These are phyloP conservation scores for Linnaemya tessellans DNA, from an alignment of 2,888 invertebrate genomes.

Conservation along the genomic window DNA sequence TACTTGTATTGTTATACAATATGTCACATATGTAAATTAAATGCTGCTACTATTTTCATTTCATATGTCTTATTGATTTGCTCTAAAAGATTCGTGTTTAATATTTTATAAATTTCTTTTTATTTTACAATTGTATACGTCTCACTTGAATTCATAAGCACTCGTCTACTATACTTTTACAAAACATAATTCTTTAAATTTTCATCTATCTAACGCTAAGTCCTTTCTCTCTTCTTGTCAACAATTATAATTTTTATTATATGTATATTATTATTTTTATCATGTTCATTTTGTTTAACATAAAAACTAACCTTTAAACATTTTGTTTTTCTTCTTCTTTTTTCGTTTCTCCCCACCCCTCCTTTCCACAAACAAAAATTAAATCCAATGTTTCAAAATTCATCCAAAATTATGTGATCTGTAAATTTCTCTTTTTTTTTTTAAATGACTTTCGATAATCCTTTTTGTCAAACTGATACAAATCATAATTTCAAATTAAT, in stretches of 20 bases:
- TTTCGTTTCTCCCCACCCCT: constrained; percentile 62
- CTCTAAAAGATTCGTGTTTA: not conserved
- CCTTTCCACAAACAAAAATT: constrained; percentile 20
- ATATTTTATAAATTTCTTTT: not conserved
- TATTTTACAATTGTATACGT: not conserved
- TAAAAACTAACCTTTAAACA: constrained; percentile 69
- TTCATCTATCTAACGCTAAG: constrained; percentile 11
- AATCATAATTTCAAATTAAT: constrained; percentile 40
- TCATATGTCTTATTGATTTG: not conserved
- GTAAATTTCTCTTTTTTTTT: constrained; percentile 50
- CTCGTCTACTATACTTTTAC: not conserved
- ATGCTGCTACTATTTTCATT: not conserved
- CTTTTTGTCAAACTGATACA: constrained; percentile 54
- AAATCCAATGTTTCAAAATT: constrained; percentile 51
- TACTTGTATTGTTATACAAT: too few species aligned
- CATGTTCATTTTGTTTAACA: constrained; percentile 70
- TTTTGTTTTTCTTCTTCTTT: constrained; percentile 71
- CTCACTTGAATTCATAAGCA: not conserved
- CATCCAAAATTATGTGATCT: constrained; percentile 61
- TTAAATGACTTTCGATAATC: constrained; percentile 37
- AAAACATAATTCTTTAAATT: not conserved
- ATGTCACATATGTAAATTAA: too few species aligned
- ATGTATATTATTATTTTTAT: constrained; percentile 55
- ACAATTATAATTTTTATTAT: constrained; percentile 33
- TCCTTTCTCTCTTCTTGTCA: constrained; percentile 20